phyloP scores from a whole-genome alignment of 2,888 invertebrate species.

The Orthonevra nobilis region DNA sequence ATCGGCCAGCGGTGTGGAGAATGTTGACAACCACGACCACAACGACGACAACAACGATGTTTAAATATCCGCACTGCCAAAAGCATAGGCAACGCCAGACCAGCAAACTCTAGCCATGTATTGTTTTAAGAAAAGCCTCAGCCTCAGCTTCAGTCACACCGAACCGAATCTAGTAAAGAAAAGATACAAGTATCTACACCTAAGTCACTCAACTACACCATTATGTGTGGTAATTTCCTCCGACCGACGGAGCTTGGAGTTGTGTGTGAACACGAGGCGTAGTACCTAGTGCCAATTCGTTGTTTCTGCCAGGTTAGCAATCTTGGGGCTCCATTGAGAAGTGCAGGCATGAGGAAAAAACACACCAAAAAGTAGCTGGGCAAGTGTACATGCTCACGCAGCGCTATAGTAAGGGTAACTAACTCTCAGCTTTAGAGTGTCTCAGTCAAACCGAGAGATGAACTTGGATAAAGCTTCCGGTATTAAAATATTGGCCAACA shows the following conservation, averaged over 20 bases:
- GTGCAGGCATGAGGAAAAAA: not conserved
- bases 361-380: no score
- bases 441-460: no score
- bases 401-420: no score
- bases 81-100: slow-evolving; percentile 27
- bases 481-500: no score
- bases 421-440: no score
- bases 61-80: slow-evolving; percentile 58
- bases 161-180: slow-evolving; percentile 1
- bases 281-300: slow-evolving; percentile 49
- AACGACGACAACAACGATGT: slow-evolving; percentile 14
- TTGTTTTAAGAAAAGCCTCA: slow-evolving; percentile 36
- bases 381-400: no score
- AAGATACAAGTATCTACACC: slow-evolving; percentile 6
- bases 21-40: slow-evolving; percentile 31
- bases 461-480: no score
- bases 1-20: slow-evolving; percentile 47
- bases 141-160: slow-evolving; percentile 8
- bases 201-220: slow-evolving; percentile 32
- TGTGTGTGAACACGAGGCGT: slow-evolving; percentile 30
- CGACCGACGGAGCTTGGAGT: slow-evolving; percentile 5
- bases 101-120: slow-evolving; percentile 22
- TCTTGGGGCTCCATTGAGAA: slow-evolving; percentile 4
- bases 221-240: slow-evolving; percentile 53
- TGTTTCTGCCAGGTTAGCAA: slow-evolving; percentile 44